Base-by-base conservation (phyloP, 2,797 vertebrate genomes). In the Pogoniulus pusillus region DNA sequence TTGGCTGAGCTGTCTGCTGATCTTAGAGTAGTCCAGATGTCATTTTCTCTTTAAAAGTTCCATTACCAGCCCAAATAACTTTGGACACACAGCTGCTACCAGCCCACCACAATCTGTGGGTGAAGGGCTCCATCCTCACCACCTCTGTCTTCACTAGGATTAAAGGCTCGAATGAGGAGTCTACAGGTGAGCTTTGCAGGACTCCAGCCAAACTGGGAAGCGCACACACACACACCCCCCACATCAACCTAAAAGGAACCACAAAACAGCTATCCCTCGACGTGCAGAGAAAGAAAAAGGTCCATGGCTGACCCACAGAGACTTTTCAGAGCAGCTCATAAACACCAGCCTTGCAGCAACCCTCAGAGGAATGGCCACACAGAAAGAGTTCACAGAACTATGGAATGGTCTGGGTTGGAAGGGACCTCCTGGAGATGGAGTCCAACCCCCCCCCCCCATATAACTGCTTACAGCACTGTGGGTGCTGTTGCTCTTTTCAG, bases 61-160 rank as follows among this genome's bases (percentile, higher is more conserved):
- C 58, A 49, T 59, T 82, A 43, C 24, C 29, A 29, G 39, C 53
- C 29, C 53, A 3, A 0, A 41, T n/a, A 53, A 32, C 49, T 68
- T 29, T 54, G 60, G 72, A 66, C 72, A 63, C 10, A 11, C 26
- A 34, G 16, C n/a, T 65, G 39, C 62, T 37, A 54, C 45, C 27
- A 55, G 4, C 18, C 45, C 73, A 27, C 30, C 1, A 1, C 1
- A 1, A 20, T 4, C 12, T 43, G n/a, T 3, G 29, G 29, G 41
- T 4, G 7, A 65, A 16, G 49, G 47, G 27, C 47, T 86, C 47
- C 32, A 39, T 74, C 58, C 58, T 75, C 63, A 51, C 35, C 51
- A 37, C 11, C 58, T 65, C 39, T 49, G 3, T 10, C 68, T 51
- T 55, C 16, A 20, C 55, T 39, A n/a, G 18, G n/a, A 51, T 20